Evolutionary conservation across 2,797 vertebrate genomes (phyloP).

Genomic region (Ateles fusciceps): DNA sequence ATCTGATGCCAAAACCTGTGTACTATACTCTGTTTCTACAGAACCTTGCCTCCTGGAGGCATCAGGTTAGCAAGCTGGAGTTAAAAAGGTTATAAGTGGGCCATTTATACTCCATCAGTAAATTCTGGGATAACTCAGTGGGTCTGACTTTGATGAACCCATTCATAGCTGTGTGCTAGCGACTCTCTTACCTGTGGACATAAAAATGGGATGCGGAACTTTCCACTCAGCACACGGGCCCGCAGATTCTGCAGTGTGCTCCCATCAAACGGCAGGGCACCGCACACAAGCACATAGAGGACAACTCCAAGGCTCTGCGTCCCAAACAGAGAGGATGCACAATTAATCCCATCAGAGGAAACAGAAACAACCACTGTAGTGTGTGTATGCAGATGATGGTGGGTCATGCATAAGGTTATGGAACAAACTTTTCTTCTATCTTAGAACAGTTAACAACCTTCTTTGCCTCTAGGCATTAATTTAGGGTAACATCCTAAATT

Average conservation of each 20-base stretch:
- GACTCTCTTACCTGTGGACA: constrained; percentile 92
- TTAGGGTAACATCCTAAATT: background rate
- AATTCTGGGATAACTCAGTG: background rate
- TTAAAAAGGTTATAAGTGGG: background rate
- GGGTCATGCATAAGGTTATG: background rate
- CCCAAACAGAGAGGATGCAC: background rate
- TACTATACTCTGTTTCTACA: background rate
- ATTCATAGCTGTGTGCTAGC: background rate
- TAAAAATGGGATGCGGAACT: constrained; percentile 99
- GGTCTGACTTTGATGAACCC: background rate
- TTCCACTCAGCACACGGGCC: constrained; percentile 96
- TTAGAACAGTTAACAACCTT: constrained; percentile 3
- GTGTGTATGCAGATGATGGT: background rate
- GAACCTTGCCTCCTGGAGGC: background rate
- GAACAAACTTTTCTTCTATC: background rate
- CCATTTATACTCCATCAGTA: background rate
- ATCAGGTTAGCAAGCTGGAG: background rate
- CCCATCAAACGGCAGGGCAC: constrained; percentile 96
- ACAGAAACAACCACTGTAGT: background rate
- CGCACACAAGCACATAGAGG: constrained; percentile 97
- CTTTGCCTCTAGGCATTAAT: background rate
- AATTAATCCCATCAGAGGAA: background rate
- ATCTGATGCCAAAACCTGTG: background rate
- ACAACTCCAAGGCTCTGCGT: constrained; percentile 96
- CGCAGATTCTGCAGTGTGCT: constrained; percentile 98